Percentiles rank a stretch among this genome's conserved stretches.
Evolutionary conservation across 2,797 vertebrate species (phyloP).

Genomic region (Argentina silus): DNA sequence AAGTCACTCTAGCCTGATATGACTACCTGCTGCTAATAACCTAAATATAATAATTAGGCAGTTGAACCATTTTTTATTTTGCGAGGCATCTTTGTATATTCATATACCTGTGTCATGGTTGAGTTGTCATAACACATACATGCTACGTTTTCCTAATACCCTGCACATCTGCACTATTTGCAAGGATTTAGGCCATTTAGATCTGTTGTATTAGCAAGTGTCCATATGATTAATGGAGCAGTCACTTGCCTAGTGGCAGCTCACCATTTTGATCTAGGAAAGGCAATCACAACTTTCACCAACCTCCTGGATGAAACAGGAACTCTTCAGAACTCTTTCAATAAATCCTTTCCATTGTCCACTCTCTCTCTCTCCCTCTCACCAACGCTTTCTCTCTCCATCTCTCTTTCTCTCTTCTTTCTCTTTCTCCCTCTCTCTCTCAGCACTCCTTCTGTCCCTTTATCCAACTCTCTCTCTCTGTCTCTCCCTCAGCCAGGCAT

Average conservation of each 20-base stretch:
- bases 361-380: neutral
- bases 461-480: neutral
- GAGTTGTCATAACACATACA: neutral
- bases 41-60: neutral
- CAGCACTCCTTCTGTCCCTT: neutral
- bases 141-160: too few species aligned
- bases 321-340: constrained; percentile 49
- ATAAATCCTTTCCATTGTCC: neutral
- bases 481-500: constrained; percentile 17
- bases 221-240: neutral
- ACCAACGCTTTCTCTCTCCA: neutral
- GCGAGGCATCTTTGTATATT: neutral
- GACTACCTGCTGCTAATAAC: neutral
- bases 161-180: too few species aligned
- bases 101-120: neutral
- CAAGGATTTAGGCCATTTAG: neutral
- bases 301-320: constrained; percentile 33
- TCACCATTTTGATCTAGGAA: constrained; percentile 22
- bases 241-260: neutral
- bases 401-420: neutral
- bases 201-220: neutral
- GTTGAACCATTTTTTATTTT: neutral
- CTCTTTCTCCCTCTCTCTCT: neutral
- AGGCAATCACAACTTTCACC: constrained; percentile 20
- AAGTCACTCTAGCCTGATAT: neutral